Evolutionary conservation across 2,113 vertebrate species (phyloP).

Genomic region (Lucifuga dentata): DNA sequence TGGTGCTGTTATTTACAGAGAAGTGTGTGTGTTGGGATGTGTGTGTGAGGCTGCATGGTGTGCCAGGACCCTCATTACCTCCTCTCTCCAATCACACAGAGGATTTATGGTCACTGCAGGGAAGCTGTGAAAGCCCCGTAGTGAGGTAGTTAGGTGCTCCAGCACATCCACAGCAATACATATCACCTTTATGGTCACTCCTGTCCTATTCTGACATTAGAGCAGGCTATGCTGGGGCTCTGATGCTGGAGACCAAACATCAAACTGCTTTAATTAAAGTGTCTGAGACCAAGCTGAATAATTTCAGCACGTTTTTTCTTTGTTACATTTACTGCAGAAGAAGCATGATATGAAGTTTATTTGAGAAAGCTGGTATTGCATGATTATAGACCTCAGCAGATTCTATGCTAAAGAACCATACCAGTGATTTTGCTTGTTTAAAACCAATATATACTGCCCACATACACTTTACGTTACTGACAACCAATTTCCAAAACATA

Average conservation of each 20-base stretch:
- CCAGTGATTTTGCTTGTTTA: no score
- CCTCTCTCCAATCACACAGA: slow-evolving; percentile 66
- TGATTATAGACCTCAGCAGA: slow-evolving; percentile 7
- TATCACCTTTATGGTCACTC: slow-evolving; percentile 63
- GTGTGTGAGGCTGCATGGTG: slow-evolving; percentile 27
- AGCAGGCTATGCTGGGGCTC: background rate
- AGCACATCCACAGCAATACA: slow-evolving; percentile 46
- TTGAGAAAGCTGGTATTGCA: slow-evolving; percentile 12
- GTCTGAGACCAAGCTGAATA: slow-evolving; percentile 21
- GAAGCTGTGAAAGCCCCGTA: slow-evolving; percentile 54
- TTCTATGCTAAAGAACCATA: no score
- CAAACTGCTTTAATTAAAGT: slow-evolving; percentile 54
- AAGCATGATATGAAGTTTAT: slow-evolving; percentile 17
- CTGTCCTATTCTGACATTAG: slow-evolving; percentile 44
- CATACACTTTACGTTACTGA: no score
- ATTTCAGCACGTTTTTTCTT: slow-evolving; percentile 37
- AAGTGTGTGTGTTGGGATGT: slow-evolving; percentile 28
- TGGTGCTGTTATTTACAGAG: slow-evolving; percentile 65
- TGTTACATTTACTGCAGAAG: slow-evolving; percentile 36
- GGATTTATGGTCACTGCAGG: slow-evolving; percentile 66
- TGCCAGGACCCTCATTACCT: slow-evolving; percentile 68
- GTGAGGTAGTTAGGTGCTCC: slow-evolving; percentile 64
- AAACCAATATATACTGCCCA: no score
- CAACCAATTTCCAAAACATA: no score
- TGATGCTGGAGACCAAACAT: slow-evolving; percentile 36